phyloP scores from a whole-genome alignment of 2,113 vertebrate genomes.

The Chaetops frenatus region DNA sequence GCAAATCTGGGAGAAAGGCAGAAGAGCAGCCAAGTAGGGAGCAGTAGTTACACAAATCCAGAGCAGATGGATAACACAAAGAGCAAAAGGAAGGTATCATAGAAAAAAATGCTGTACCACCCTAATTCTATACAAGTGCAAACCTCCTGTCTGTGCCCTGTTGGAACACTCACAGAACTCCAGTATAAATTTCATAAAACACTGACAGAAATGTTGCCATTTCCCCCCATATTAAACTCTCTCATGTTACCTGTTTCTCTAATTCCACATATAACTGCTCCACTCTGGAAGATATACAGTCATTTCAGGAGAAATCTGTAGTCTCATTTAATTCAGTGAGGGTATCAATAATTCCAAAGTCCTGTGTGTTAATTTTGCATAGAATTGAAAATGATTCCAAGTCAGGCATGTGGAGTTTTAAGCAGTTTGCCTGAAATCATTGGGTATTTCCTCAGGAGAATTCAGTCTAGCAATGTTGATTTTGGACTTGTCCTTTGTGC shows the following conservation, averaged over 20 bases:
- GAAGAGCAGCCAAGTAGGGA: background rate
- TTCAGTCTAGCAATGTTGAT: background rate
- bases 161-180: background rate
- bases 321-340: background rate
- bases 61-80: background rate
- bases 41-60: background rate
- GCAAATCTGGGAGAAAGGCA: background rate
- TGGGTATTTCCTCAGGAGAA: background rate
- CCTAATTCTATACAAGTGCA: background rate
- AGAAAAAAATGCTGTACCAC: background rate
- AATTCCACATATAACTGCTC: background rate
- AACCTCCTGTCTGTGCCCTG: background rate
- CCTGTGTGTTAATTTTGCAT: background rate
- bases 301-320: background rate
- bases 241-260: background rate
- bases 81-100: background rate
- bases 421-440: background rate
- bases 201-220: background rate
- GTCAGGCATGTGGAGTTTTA: background rate
- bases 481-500: background rate
- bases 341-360: background rate
- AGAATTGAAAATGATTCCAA: background rate
- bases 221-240: background rate
- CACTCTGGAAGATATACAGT: fast-evolving
- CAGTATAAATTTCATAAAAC: background rate